Evolutionary conservation across 2,113 vertebrate genomes (phyloP).

Genomic region (Labeo catla): DNA sequence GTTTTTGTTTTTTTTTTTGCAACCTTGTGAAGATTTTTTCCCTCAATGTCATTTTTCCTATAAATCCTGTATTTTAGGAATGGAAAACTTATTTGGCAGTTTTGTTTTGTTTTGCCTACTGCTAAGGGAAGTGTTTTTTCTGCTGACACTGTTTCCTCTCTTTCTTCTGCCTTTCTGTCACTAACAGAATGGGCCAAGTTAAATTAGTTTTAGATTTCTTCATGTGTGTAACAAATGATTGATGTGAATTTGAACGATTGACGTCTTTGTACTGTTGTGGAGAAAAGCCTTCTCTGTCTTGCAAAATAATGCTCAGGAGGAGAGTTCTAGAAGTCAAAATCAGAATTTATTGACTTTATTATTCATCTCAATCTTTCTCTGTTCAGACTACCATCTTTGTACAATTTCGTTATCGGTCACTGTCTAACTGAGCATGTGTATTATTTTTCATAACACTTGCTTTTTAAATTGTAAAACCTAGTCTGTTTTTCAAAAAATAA

Average conservation of each 20-base stretch:
- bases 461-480: too few species aligned
- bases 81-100: not conserved
- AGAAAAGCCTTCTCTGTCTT: too few species aligned
- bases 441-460: too few species aligned
- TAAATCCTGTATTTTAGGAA: not conserved
- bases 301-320: too few species aligned
- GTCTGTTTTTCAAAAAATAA: too few species aligned
- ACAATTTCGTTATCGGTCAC: too few species aligned
- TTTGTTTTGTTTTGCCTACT: conserved; percentile 11
- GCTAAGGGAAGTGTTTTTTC: conserved; percentile 43
- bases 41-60: not conserved
- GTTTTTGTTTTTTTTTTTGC: not conserved
- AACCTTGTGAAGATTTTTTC: not conserved
- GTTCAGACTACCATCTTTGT: too few species aligned
- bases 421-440: too few species aligned
- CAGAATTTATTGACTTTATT: too few species aligned
- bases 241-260: not conserved
- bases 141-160: conserved; percentile 4
- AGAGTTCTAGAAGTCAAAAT: too few species aligned
- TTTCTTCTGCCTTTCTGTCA: conserved; percentile 12
- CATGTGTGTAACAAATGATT: not conserved
- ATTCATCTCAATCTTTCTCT: too few species aligned
- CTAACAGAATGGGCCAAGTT: not conserved
- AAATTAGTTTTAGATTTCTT: not conserved
- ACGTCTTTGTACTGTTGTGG: not conserved